These are phyloP conservation scores for Bellardia bayeri DNA, from an alignment of 2,888 invertebrate genomes.

Conservation along the genomic window DNA sequence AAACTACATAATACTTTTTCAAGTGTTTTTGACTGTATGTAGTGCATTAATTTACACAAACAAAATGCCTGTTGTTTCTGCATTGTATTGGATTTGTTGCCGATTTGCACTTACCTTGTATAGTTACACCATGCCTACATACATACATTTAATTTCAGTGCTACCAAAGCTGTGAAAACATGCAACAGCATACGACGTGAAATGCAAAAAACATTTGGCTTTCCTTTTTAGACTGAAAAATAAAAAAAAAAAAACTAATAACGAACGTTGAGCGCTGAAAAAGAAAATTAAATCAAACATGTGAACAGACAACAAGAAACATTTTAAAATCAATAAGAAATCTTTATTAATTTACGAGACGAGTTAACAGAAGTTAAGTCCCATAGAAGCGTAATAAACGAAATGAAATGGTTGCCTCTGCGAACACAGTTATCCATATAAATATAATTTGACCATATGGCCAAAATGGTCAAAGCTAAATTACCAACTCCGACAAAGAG, in stretches of 20 bases:
- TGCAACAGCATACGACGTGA: too few species aligned
- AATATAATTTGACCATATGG: conserved; percentile 67
- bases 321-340: conserved; percentile 73
- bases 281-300: conserved; percentile 65
- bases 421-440: background rate
- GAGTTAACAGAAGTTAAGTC: conserved; percentile 51
- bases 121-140: too few species aligned
- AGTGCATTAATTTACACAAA: too few species aligned
- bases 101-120: too few species aligned
- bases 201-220: too few species aligned
- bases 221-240: too few species aligned
- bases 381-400: conserved; percentile 19
- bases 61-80: too few species aligned
- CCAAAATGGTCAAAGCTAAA: conserved; percentile 42
- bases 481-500: conserved; percentile 16
- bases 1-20: too few species aligned
- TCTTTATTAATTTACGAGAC: conserved; percentile 71
- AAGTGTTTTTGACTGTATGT: too few species aligned
- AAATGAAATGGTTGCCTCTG: conserved; percentile 18
- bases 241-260: conserved; percentile 4
- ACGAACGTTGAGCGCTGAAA: conserved; percentile 43
- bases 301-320: conserved; percentile 70
- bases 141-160: too few species aligned
- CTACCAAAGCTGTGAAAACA: too few species aligned
- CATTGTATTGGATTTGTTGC: too few species aligned